These are phyloP conservation scores for Diorhabda elongata DNA, from an alignment of 1,140 invertebrate species.

Conservation along the genomic window DNA sequence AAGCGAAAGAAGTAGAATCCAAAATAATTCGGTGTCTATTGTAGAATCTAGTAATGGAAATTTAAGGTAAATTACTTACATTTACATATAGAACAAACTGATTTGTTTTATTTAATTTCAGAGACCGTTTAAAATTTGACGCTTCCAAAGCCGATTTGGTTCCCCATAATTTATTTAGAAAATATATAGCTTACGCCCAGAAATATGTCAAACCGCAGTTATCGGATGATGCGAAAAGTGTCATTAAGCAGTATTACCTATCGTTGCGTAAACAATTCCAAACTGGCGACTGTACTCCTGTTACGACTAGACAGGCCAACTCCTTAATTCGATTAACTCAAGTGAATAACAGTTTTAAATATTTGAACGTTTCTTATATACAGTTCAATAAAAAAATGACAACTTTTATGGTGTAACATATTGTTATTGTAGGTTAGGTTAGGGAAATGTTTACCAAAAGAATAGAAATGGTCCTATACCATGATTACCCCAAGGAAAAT, in stretches of 20 bases:
- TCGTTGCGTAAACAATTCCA: constrained; percentile 68
- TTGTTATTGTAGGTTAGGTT: too few relatives aligned
- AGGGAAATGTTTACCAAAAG: too few relatives aligned
- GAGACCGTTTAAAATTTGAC: constrained; percentile 29
- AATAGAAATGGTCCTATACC: too few relatives aligned
- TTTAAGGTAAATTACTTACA: too few relatives aligned
- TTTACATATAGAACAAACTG: too few relatives aligned
- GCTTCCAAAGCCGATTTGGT: constrained; percentile 65
- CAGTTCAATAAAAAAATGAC: too few relatives aligned
- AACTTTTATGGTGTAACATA: too few relatives aligned
- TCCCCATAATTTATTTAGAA: constrained; percentile 71
- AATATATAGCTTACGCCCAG: constrained; percentile 88
- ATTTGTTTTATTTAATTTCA: constrained; percentile 16
- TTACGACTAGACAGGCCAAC: constrained; percentile 82
- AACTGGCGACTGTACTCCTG: constrained; percentile 54
- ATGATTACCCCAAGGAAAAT: too few relatives aligned
- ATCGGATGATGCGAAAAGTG: constrained; percentile 61
- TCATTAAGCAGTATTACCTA: constrained; percentile 79
- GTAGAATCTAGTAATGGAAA: too few relatives aligned
- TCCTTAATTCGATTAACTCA: constrained; percentile 84
- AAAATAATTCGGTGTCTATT: neutral
- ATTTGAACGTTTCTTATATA: too few relatives aligned
- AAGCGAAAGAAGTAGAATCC: neutral
- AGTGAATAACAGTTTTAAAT: constrained; percentile 46
- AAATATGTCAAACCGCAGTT: constrained; percentile 84